These are phyloP conservation scores for Eulemur rubriventer DNA, from an alignment of 2,797 vertebrate genomes.

Conservation along the genomic window DNA sequence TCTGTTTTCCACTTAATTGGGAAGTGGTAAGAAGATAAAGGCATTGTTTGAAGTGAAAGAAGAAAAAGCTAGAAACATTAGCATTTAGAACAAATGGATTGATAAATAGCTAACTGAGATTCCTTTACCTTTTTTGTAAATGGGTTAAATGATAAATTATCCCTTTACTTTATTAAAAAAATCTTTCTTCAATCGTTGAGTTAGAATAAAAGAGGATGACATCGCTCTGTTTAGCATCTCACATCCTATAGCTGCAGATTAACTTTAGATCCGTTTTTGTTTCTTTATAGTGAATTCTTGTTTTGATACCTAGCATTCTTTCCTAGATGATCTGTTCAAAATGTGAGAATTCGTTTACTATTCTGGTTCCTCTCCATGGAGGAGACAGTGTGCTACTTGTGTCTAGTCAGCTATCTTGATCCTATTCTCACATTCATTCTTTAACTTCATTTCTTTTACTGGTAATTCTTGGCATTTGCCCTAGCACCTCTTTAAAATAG, in stretches of 20 bases:
- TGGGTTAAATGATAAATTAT: background rate
- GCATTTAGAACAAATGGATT: background rate
- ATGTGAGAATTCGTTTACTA: background rate
- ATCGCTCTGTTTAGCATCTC: background rate
- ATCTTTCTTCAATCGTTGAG: background rate
- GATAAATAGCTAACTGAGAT: background rate
- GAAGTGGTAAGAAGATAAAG: background rate
- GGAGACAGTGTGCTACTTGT: background rate
- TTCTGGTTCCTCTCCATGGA: background rate
- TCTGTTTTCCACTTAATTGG: background rate
- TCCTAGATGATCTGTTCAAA: background rate
- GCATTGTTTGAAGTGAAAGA: background rate
- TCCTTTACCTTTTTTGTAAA: background rate
- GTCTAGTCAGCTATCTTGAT: background rate
- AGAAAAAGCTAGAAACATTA: background rate
- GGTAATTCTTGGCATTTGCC: background rate
- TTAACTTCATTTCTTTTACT: constrained; percentile 26
- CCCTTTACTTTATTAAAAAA: background rate
- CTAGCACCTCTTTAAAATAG: background rate
- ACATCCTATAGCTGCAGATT: background rate
- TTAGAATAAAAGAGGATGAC: background rate
- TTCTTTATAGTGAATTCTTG: constrained; percentile 33
- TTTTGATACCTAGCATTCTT: constrained; percentile 16
- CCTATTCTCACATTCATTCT: background rate
- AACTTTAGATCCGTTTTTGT: constrained; percentile 29